Evolutionary conservation across 2,888 invertebrate genomes (phyloP).

Genomic region (Diloba caeruleocephala): DNA sequence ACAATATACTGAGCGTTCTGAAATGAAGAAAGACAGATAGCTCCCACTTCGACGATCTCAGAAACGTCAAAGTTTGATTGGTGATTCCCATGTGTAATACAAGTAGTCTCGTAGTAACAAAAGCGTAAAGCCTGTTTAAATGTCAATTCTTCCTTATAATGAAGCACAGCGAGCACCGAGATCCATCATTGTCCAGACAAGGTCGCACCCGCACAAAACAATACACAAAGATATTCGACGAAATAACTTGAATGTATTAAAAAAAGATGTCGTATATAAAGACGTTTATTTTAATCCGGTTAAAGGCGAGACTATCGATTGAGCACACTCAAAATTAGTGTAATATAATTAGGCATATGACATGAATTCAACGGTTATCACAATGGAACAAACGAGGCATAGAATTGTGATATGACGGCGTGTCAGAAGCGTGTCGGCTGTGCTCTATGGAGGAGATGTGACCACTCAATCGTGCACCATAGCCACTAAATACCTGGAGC

Average conservation of each 20-base stretch:
- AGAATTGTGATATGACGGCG: constrained; percentile 85
- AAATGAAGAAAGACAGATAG: constrained; percentile 77
- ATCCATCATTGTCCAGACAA: constrained; percentile 81
- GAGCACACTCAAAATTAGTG: constrained; percentile 78
- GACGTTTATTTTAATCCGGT: constrained; percentile 60
- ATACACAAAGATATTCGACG: constrained; percentile 64
- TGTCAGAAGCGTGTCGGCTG: constrained; percentile 78
- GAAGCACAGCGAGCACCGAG: constrained; percentile 61
- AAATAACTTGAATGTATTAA: constrained; percentile 42
- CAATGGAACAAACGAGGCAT: constrained; percentile 86
- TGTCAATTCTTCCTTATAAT: constrained; percentile 62
- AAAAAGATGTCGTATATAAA: constrained; percentile 51
- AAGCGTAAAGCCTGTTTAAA: constrained; percentile 65
- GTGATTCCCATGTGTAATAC: constrained; percentile 89
- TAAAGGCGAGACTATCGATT: constrained; percentile 76
- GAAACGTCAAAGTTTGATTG: constrained; percentile 86
- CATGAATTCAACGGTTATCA: constrained; percentile 84
- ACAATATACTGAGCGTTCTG: constrained; percentile 69
- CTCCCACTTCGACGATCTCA: constrained; percentile 75
- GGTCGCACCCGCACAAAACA: constrained; percentile 72
- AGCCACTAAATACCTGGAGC: constrained; percentile 86
- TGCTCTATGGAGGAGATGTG: constrained; percentile 78
- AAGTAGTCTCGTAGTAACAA: constrained; percentile 77
- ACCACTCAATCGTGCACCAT: constrained; percentile 79
- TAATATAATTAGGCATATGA: constrained; percentile 87